Base-by-base conservation (phyloP, 1,140 invertebrate genomes). In the Pectinophora gossypiella region DNA sequence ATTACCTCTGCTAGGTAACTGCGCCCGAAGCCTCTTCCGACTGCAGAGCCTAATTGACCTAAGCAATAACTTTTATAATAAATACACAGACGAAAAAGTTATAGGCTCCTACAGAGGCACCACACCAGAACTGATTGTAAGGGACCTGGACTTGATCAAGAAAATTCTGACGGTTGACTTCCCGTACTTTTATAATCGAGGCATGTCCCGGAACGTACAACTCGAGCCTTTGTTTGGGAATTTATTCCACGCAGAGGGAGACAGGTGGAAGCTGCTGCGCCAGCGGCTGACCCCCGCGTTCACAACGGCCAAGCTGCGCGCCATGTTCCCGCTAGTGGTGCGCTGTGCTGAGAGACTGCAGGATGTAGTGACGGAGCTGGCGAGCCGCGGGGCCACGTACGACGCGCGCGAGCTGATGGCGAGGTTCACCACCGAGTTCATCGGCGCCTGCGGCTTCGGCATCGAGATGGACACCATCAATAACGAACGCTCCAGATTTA, bases 201-300 rank as follows among this genome's bases (percentile, higher is more conserved):
- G 74, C 1, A 20, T 73, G 0, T 64, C 67, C 0, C 70, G 73
- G 48, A 86, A 91, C 59, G 48, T 68, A 0, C 70, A 88, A 3
- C 19, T 57, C n/a, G 76, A 83, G 16, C 63, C 72, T 2, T 13
- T 87, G 6, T 45, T 64, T 1, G 21, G 18, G 5, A 87, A 87
- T 61, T 27, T 89, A 4, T 87, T 89, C 21, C 74, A 84, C 21
- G 45, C 69, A 0, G 69, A 74, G 2, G 88, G 88, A 2, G 83
- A 89, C 22, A 57, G 68, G n/a, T 93, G 92, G 92, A 90, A 89
- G 68, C 65, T 89, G 13, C 61, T 91, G 5, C 67, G 92, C 27
- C 68, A 79, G n/a, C 89, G 91, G 35, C 64, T 92, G 36, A 89
- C 89, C 10, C 89, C 90, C 0, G 89, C 90, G 0, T 92, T 92